phyloP scores from a whole-genome alignment of 2,113 vertebrate species.

The Rhinoptilus africanus region DNA sequence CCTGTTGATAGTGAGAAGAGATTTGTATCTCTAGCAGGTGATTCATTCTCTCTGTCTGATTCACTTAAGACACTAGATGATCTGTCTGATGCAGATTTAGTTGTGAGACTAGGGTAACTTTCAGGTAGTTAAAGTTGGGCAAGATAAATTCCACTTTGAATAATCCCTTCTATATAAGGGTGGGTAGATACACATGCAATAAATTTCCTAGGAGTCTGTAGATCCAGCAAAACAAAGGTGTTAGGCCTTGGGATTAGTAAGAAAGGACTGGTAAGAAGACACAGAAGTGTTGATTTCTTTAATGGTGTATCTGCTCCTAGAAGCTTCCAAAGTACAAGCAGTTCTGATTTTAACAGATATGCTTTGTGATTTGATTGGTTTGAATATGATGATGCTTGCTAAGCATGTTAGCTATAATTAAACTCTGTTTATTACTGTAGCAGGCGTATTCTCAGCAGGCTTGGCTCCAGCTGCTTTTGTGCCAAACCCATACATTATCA shows the following conservation, averaged over 20 bases:
- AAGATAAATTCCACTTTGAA: neutral
- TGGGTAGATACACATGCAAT: neutral
- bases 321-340: neutral
- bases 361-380: conserved; percentile 10
- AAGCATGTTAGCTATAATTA: conserved; percentile 51
- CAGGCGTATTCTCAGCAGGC: conserved; percentile 86
- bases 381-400: neutral
- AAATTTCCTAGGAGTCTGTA: neutral
- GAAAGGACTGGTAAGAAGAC: neutral
- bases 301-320: neutral
- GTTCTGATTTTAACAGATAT: conserved; percentile 13
- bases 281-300: neutral
- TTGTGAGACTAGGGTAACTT: neutral
- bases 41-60: neutral
- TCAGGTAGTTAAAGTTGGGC: neutral
- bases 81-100: neutral
- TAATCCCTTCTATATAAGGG: neutral
- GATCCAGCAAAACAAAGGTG: neutral
- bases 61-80: neutral
- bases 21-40: neutral
- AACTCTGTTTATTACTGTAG: conserved; percentile 70
- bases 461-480: conserved; percentile 95
- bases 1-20: neutral
- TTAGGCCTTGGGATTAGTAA: neutral
- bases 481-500: conserved; percentile 99